Evolutionary conservation across 2,113 vertebrate species (phyloP), one percentile per base, ranked within the genome.

Genomic region (Rallus limicola): DNA sequence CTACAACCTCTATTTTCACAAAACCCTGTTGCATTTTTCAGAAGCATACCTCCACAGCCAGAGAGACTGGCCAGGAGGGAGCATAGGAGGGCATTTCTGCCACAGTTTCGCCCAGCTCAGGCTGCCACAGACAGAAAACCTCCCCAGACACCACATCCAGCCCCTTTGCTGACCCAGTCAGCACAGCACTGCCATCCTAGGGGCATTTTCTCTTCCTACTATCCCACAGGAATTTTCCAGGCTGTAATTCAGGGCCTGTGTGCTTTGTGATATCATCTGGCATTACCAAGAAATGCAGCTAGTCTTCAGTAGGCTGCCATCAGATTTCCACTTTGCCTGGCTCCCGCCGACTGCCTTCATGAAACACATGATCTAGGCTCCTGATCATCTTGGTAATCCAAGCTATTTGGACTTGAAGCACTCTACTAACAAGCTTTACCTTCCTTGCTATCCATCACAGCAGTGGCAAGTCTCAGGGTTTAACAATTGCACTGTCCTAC

Each of bases 331-430:
- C 53, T 50, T 13, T 48, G 56, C 40, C 55, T 58, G 29, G 67
- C 23, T 72, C 48, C 58, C 4, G 3, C 29, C 16, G 34, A 0
- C 0, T 8, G 10, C 38, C 44, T 26, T 44, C 68, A 9, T 1
- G 31, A 70, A n/a, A 48, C 5, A 13, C 1, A 0, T 31, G n/a
- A 11, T 74, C 26, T 11, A 48, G 50, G 46, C 40, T 77, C 29
- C 36, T 50, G 31, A n/a, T 19, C 24, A 21, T 28, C n/a, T n/a
- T 13, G 6, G 34, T 3, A 48, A 44, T 21, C 40, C 10, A 0
- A 13, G 28, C 28, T 70, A 28, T 42, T 52, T 26, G 23, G 42
- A 8, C 55, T 52, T 19, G 16, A 81, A 85, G 34, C n/a, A 75
- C 53, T 48, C 14, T 19, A 69, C 21, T 33, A 72, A 23, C 14